Evolutionary conservation across 1,140 invertebrate genomes (phyloP).

Genomic region (Glossosoma conforme): DNA sequence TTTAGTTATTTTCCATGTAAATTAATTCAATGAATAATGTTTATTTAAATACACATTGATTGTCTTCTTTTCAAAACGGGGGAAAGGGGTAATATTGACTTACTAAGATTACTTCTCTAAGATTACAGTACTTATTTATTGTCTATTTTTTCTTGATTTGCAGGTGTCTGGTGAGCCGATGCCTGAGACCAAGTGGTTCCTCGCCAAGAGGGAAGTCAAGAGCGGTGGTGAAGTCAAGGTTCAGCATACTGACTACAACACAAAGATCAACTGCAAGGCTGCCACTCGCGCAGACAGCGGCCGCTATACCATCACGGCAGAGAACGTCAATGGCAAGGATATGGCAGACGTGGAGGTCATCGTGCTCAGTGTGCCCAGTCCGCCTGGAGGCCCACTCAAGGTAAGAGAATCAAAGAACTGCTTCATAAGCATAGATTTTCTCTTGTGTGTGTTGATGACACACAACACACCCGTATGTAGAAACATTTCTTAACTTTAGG

Average conservation of each 20-base stretch:
- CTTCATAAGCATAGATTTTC: too few relatives aligned
- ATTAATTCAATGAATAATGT: too few relatives aligned
- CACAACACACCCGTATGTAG: neutral
- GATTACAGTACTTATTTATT: too few relatives aligned
- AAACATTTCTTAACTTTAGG: neutral
- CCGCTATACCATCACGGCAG: conserved; percentile 84
- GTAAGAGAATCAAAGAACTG: too few relatives aligned
- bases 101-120: too few relatives aligned
- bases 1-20: too few relatives aligned
- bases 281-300: conserved; percentile 87
- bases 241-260: conserved; percentile 83
- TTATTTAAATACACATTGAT: too few relatives aligned
- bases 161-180: conserved; percentile 86
- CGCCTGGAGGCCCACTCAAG: conserved; percentile 89
- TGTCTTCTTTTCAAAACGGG: too few relatives aligned
- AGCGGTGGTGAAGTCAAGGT: conserved; percentile 67
- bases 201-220: conserved; percentile 69
- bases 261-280: conserved; percentile 78
- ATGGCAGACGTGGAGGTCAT: conserved; percentile 87
- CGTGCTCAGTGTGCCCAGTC: conserved; percentile 83
- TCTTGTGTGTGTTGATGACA: too few relatives aligned
- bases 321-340: conserved; percentile 91
- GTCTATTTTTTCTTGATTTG: conserved; percentile 53
- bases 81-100: too few relatives aligned
- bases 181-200: conserved; percentile 84